These are phyloP conservation scores for Drosophila equinoxialis DNA, from an alignment of 1,140 invertebrate genomes.

Conservation along the genomic window DNA sequence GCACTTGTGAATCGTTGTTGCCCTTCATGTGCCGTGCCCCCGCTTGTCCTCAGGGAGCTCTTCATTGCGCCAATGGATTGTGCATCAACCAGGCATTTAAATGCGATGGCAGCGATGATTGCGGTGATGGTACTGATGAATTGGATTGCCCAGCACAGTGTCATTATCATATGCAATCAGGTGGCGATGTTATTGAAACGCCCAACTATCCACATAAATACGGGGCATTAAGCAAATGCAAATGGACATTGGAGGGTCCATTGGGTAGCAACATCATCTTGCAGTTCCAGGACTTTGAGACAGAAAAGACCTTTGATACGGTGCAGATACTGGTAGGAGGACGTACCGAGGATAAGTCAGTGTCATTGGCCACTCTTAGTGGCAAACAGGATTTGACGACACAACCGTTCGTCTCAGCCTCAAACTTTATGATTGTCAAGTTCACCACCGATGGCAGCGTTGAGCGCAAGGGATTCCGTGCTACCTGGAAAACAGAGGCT, in stretches of 20 bases:
- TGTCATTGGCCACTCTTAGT: constrained; percentile 95
- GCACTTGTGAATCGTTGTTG: constrained; percentile 95
- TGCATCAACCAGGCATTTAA: constrained; percentile 95
- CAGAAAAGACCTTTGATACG: constrained; percentile 97
- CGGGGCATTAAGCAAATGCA: constrained; percentile 94
- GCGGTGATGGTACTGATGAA: constrained; percentile 95
- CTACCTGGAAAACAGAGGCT: constrained; percentile 96
- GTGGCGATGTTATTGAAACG: constrained; percentile 97
- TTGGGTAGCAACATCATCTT: constrained; percentile 96
- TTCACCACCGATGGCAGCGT: constrained; percentile 97
- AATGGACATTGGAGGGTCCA: constrained; percentile 98
- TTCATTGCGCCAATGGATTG: constrained; percentile 95
- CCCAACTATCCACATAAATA: constrained; percentile 98
- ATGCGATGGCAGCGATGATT: constrained; percentile 96
- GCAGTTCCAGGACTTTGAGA: constrained; percentile 98
- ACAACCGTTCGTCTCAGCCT: constrained; percentile 95
- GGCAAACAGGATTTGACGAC: constrained; percentile 93
- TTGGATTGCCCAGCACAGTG: constrained; percentile 94
- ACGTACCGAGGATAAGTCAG: constrained; percentile 95
- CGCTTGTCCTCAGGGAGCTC: constrained; percentile 95
- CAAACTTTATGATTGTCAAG: constrained; percentile 99
- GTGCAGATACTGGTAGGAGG: constrained; percentile 98
- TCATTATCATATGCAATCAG: constrained; percentile 96
- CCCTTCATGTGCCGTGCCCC: constrained; percentile 96
- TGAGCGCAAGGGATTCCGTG: constrained; percentile 96